phyloP scores from a whole-genome alignment of 2,888 invertebrate species.

The Apotomis capreana region DNA sequence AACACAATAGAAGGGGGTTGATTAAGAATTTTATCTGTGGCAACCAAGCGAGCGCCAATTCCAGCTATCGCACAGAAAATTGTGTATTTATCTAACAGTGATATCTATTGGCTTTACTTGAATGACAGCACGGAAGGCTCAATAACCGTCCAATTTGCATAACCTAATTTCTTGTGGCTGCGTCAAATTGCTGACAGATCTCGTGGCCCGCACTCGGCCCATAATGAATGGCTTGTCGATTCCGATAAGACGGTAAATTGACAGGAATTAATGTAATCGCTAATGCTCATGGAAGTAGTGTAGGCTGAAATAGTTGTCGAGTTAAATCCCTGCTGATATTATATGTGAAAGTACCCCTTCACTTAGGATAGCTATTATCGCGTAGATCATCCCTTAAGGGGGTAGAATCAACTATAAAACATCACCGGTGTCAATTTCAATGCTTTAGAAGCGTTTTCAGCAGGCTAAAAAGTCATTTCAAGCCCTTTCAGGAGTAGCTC shows the following conservation, averaged over 20 bases:
- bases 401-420: too few species aligned
- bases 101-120: conserved; percentile 62
- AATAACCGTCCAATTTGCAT: conserved; percentile 72
- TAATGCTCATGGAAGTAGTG: conserved; percentile 30
- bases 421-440: too few species aligned
- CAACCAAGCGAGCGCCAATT: conserved; percentile 28
- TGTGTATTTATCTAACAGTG: conserved; percentile 52
- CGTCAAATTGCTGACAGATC: conserved; percentile 70
- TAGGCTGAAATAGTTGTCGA: not conserved
- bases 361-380: too few species aligned
- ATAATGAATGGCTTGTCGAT: conserved; percentile 65
- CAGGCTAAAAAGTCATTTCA: too few species aligned
- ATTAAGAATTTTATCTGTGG: conserved; percentile 15
- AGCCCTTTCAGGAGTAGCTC: too few species aligned
- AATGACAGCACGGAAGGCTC: conserved; percentile 59
- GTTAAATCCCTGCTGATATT: not conserved
- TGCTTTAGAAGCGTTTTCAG: too few species aligned
- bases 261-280: conserved; percentile 56
- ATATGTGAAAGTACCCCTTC: not conserved
- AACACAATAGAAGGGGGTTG: not conserved
- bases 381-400: too few species aligned
- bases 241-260: conserved; percentile 59
- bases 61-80: conserved; percentile 40
- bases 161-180: conserved; percentile 70
- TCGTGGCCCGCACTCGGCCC: conserved; percentile 54